Evolutionary conservation across 2,888 invertebrate genomes (phyloP).

Genomic region (Glomeris marginata): DNA sequence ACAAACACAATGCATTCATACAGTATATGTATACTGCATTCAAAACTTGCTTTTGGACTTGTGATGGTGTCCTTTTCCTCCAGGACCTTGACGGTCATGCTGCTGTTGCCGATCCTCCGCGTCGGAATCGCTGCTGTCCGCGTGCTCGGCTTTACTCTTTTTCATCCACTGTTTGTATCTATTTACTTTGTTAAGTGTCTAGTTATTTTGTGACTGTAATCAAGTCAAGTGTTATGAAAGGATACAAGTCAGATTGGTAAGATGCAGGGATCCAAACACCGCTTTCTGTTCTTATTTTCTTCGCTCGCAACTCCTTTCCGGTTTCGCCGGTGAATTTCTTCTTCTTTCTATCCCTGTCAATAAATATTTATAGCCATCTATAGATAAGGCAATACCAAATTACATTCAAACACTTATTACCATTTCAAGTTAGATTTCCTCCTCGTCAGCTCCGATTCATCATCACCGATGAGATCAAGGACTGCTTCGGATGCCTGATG

Average conservation of each 20-base stretch:
- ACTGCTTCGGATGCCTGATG: slow-evolving; percentile 60
- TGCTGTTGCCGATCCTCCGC: no score
- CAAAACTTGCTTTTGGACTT: background rate
- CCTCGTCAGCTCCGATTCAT: slow-evolving; percentile 45
- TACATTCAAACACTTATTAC: slow-evolving; percentile 28
- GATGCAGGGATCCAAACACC: slow-evolving; percentile 87
- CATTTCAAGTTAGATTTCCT: slow-evolving; percentile 42
- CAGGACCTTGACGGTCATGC: background rate
- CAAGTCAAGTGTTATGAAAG: slow-evolving; percentile 3
- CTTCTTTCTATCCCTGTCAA: slow-evolving; percentile 71
- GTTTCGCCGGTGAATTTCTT: slow-evolving; percentile 68
- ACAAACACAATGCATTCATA: no score
- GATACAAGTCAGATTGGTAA: slow-evolving; percentile 66
- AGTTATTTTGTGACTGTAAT: background rate
- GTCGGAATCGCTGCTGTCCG: slow-evolving; percentile 6
- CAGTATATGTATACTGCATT: background rate
- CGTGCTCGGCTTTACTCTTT: slow-evolving; percentile 31
- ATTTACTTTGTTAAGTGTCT: background rate
- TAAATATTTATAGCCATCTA: no score
- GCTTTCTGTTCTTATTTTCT: slow-evolving; percentile 87
- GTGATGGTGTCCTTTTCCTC: background rate
- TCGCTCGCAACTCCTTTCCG: slow-evolving; percentile 39
- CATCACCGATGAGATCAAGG: slow-evolving; percentile 72
- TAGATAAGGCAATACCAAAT: slow-evolving; percentile 7
- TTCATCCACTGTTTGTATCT: slow-evolving; percentile 74